Conservation (phyloP, 2,113 vertebrate species). For the Eptatretus burgeri region DNA sequence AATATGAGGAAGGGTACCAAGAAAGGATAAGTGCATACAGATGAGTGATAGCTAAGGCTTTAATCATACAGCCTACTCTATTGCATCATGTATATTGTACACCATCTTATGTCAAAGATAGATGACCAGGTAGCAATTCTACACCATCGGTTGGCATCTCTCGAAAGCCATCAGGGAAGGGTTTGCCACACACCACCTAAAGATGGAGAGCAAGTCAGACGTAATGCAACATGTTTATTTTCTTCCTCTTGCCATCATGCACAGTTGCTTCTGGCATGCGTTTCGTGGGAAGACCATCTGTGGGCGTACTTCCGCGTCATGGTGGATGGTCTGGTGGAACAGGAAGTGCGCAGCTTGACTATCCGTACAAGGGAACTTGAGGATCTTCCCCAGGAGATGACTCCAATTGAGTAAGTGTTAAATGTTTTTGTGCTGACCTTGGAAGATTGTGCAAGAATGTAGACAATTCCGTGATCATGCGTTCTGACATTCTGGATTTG, state of each 20-base stretch:
- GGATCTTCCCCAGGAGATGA: conserved; percentile 49
- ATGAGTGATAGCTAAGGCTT: too few species aligned
- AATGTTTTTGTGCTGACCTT: background rate
- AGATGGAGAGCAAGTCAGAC: too few species aligned
- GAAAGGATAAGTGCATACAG: too few species aligned
- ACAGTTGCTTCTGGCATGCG: conserved; percentile 63
- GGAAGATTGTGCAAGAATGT: background rate
- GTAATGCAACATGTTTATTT: background rate
- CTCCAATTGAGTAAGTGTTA: conserved; percentile 46
- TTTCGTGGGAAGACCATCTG: conserved; percentile 76
- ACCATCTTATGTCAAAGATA: too few species aligned
- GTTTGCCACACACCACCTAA: too few species aligned
- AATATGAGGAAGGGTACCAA: too few species aligned
- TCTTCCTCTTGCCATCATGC: background rate
- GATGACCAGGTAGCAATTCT: too few species aligned
- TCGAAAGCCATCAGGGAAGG: too few species aligned
- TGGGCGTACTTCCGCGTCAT: conserved; percentile 82
- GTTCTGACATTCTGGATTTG: background rate
- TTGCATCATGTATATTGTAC: too few species aligned
- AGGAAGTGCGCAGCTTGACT: conserved; percentile 53
- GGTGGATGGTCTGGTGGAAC: conserved; percentile 78
- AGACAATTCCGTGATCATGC: conserved; percentile 7
- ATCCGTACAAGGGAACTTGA: conserved; percentile 35
- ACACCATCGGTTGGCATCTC: too few species aligned
- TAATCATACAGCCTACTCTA: too few species aligned